Conservation (phyloP, 2,797 vertebrate species). For the Mergus octosetaceus region DNA sequence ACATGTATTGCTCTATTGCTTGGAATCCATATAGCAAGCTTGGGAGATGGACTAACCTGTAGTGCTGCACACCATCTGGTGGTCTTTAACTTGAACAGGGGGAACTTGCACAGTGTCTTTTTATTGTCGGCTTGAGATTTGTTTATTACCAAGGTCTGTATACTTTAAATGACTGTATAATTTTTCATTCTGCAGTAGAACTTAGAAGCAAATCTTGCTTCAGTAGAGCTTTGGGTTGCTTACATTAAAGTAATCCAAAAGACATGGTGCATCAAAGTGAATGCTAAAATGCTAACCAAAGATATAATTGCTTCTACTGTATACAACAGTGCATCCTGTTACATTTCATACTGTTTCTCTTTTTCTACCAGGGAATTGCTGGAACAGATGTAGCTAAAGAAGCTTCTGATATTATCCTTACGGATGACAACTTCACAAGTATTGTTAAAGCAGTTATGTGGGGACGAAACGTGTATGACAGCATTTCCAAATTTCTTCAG, state of each 20-base stretch:
- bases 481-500: slow-evolving; percentile 99
- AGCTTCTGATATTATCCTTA: slow-evolving; percentile 99
- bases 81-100: neutral
- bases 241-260: neutral
- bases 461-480: slow-evolving; percentile 98
- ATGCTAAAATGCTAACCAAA: neutral
- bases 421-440: slow-evolving; percentile 98
- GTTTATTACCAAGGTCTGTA: neutral
- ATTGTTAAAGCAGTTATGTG: slow-evolving; percentile 99
- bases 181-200: neutral
- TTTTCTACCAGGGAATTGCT: slow-evolving; percentile 87
- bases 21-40: neutral
- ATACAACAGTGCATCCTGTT: neutral
- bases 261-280: neutral
- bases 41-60: neutral
- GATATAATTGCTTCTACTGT: neutral
- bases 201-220: neutral
- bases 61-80: slow-evolving; percentile 59
- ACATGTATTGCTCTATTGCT: neutral
- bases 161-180: neutral
- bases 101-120: neutral
- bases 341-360: neutral
- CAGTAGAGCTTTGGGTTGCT: neutral
- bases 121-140: neutral
- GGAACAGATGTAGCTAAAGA: slow-evolving; percentile 99